phyloP scores from a whole-genome alignment of 2,797 vertebrate species.

The Natrix natrix region DNA sequence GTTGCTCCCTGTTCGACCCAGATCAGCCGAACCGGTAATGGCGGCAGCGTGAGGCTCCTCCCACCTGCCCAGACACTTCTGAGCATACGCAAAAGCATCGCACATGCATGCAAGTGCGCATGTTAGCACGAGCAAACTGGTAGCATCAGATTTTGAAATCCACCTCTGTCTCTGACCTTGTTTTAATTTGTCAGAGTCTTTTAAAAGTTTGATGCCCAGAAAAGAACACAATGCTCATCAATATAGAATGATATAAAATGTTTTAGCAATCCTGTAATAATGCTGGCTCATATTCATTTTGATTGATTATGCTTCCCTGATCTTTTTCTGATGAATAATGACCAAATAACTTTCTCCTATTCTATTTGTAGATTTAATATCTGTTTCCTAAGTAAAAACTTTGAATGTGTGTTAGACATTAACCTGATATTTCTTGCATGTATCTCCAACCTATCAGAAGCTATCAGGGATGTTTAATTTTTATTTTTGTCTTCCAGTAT shows the following conservation, averaged over 20 bases:
- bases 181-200: not conserved
- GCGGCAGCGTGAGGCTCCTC: too few species aligned
- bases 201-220: not conserved
- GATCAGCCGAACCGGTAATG: too few species aligned
- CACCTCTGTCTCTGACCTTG: not conserved
- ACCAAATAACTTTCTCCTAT: not conserved
- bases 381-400: not conserved
- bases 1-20: too few species aligned
- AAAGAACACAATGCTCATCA: not conserved
- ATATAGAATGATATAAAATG: not conserved
- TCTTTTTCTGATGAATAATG: not conserved
- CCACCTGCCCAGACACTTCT: too few species aligned
- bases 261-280: not conserved
- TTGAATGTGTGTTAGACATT: not conserved
- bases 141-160: too few species aligned
- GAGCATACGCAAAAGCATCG: too few species aligned
- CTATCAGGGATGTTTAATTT: not conserved
- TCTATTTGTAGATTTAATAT: not conserved
- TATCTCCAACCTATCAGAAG: not conserved
- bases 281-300: not conserved
- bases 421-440: not conserved
- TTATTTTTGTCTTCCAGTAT: not conserved
- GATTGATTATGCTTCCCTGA: not conserved
- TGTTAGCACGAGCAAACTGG: too few species aligned
- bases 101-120: too few species aligned